A percentile compares a stretch with the other conserved stretches of the same genome.
phyloP scores from a whole-genome alignment of 2,113 vertebrate species.

The Gymnogyps californianus region DNA sequence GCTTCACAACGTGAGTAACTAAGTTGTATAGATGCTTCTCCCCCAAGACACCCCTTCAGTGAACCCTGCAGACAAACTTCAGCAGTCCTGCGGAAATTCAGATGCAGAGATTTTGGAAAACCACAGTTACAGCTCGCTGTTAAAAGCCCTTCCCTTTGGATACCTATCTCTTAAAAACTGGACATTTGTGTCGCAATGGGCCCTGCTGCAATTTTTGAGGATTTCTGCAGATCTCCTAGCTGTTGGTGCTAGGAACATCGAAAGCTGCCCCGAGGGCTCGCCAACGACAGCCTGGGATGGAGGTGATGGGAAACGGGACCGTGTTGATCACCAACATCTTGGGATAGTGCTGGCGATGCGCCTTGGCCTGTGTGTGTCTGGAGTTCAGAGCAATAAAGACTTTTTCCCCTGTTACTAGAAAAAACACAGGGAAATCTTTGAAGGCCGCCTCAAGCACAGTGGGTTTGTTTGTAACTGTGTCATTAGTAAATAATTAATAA shows the following conservation, averaged over 20 bases:
- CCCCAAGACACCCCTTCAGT: fast-evolving
- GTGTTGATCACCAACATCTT: fast-evolving
- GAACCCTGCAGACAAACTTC: background rate
- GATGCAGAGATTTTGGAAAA: background rate
- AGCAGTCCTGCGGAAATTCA: background rate
- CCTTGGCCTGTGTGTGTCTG: background rate
- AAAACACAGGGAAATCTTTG: background rate
- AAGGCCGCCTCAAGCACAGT: background rate
- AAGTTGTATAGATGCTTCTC: background rate
- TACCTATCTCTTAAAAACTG: fast-evolving
- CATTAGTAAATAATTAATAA: background rate
- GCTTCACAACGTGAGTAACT: fast-evolving
- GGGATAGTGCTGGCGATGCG: fast-evolving
- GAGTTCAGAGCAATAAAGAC: background rate
- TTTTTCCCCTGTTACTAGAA: background rate
- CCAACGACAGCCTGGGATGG: background rate
- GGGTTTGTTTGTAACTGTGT: background rate
- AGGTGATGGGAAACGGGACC: background rate
- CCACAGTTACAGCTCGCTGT: fast-evolving
- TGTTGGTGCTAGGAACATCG: fast-evolving
- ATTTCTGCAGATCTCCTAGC: background rate
- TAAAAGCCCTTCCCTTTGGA: background rate
- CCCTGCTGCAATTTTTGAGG: background rate
- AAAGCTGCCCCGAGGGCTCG: background rate
- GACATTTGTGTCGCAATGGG: fast-evolving